These are phyloP conservation scores for Aphaenogaster ashmeadi DNA, from an alignment of 1,140 invertebrate genomes.

Conservation along the genomic window DNA sequence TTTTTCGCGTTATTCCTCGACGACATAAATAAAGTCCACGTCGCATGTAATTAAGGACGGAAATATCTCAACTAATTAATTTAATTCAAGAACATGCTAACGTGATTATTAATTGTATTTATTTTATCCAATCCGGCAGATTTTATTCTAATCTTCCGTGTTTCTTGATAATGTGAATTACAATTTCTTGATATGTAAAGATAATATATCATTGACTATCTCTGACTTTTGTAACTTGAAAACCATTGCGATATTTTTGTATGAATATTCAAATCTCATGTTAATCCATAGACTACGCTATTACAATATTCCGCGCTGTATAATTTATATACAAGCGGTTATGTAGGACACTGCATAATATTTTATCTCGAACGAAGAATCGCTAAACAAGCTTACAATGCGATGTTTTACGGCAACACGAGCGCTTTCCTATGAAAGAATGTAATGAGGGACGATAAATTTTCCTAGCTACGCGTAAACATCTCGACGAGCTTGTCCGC, in stretches of 20 bases:
- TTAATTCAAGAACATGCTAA: too few relatives aligned
- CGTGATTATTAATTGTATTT: too few relatives aligned
- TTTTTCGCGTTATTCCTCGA: too few relatives aligned
- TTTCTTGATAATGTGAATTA: too few relatives aligned
- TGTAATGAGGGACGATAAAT: constrained; percentile 8
- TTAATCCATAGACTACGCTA: not conserved
- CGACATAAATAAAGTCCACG: too few relatives aligned
- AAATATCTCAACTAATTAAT: too few relatives aligned
- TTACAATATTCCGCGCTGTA: not conserved
- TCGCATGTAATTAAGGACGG: too few relatives aligned
- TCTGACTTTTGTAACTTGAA: too few relatives aligned
- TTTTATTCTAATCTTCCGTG: too few relatives aligned
- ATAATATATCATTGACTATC: too few relatives aligned
- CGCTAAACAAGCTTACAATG: not conserved
- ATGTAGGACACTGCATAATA: not conserved
- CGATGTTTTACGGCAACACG: not conserved
- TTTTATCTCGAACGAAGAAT: not conserved
- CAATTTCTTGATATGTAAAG: too few relatives aligned
- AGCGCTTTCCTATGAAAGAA: not conserved
- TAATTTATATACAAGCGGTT: not conserved
- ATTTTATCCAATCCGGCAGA: too few relatives aligned
- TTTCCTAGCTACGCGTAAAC: constrained; percentile 30
- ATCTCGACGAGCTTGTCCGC: constrained; percentile 17
- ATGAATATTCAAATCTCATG: not conserved
- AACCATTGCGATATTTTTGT: not conserved